These are phyloP conservation scores for Sebastes iracundus DNA, from an alignment of 2,797 vertebrate species.

Conservation along the genomic window DNA sequence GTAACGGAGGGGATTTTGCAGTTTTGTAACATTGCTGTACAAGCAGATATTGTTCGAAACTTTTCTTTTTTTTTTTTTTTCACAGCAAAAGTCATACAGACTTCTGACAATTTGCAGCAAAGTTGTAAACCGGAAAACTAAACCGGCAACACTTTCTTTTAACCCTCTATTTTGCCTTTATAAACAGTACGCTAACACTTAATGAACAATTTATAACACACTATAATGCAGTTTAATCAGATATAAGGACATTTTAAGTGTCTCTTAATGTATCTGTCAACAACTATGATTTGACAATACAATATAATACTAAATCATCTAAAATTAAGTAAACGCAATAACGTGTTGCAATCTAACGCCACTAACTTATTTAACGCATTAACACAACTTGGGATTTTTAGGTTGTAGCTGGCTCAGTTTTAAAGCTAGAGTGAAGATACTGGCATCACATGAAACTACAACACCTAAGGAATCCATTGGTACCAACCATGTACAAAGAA, in stretches of 20 bases:
- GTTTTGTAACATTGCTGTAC: constrained; percentile 59
- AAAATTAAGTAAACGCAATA: too few relatives aligned
- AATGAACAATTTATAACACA: not conserved
- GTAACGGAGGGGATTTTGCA: constrained; percentile 45
- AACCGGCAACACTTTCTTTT: constrained; percentile 1
- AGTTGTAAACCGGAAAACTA: constrained; percentile 14
- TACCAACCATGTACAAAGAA: too few relatives aligned
- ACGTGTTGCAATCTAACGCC: too few relatives aligned
- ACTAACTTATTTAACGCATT: too few relatives aligned
- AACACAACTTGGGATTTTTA: too few relatives aligned
- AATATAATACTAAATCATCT: not conserved
- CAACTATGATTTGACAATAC: not conserved
- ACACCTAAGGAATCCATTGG: too few relatives aligned
- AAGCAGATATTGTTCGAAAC: constrained; percentile 53
- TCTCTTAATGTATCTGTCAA: not conserved
- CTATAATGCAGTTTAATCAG: not conserved
- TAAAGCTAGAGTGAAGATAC: too few relatives aligned
- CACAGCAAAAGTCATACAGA: not conserved
- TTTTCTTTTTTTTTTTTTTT: constrained; percentile 4
- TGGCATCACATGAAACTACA: too few relatives aligned
- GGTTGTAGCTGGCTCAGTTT: too few relatives aligned
- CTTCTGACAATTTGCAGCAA: constrained; percentile 15
- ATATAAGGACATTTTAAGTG: not conserved
- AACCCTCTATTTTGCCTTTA: not conserved
- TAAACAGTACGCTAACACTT: not conserved